phyloP scores from a whole-genome alignment of 1,140 invertebrate genomes.

The Zeugodacus cucurbitae region DNA sequence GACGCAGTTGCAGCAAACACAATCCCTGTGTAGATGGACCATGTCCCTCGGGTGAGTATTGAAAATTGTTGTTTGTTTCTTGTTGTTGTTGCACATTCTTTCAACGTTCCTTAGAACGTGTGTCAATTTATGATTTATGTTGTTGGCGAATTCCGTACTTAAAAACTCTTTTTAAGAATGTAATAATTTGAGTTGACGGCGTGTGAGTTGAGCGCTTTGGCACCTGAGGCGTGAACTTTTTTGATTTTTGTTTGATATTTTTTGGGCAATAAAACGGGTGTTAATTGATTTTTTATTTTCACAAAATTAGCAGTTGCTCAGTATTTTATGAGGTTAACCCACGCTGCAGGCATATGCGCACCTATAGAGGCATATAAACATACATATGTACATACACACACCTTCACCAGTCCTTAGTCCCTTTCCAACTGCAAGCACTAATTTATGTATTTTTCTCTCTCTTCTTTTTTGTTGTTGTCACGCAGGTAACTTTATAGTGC shows the following conservation, averaged over 20 bases:
- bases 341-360: neutral
- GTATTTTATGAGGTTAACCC: neutral
- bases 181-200: neutral
- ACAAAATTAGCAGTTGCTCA: neutral
- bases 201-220: neutral
- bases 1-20: conserved; percentile 75
- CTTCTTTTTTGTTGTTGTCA: conserved; percentile 28
- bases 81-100: neutral
- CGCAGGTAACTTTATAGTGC: conserved; percentile 26
- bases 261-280: neutral
- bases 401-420: neutral
- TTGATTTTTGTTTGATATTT: neutral
- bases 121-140: conserved; percentile 30
- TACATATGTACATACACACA: neutral
- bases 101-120: neutral
- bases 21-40: conserved; percentile 78
- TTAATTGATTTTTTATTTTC: conserved; percentile 38
- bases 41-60: conserved; percentile 74
- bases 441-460: neutral
- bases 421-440: neutral
- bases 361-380: neutral
- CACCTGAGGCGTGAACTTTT: neutral
- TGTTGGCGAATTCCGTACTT: neutral
- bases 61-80: neutral
- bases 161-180: neutral